Conservation (phyloP, 1,140 invertebrate species). For the Ridgeia piscesae region DNA sequence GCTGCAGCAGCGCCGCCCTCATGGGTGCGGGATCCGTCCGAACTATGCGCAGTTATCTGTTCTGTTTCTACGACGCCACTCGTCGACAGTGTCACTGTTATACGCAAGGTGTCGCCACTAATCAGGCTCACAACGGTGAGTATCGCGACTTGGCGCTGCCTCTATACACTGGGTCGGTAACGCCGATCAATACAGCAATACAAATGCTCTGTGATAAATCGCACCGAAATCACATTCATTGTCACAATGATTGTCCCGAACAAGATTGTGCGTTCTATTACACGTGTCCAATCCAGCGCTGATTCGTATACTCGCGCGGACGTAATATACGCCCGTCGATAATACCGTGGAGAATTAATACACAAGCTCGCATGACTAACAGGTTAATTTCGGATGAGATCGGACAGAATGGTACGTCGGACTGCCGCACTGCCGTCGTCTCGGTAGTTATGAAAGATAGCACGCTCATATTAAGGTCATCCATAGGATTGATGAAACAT, state of each 20-base stretch:
- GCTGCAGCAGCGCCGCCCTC: neutral
- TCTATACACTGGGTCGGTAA: neutral
- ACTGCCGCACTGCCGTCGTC: neutral
- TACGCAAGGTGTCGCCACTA: neutral
- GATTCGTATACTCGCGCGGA: neutral
- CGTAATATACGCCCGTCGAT: neutral
- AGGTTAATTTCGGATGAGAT: neutral
- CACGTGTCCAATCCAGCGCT: neutral
- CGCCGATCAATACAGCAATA: constrained; percentile 8
- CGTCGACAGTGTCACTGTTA: neutral
- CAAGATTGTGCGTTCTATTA: neutral
- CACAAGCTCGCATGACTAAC: neutral
- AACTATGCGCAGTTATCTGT: neutral
- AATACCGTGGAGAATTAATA: neutral
- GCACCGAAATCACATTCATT: neutral
- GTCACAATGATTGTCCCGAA: neutral
- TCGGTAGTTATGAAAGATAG: neutral
- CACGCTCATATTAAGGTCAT: no score
- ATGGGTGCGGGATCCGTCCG: neutral
- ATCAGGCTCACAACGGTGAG: neutral
- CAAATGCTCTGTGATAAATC: neutral
- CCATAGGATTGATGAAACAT: no score
- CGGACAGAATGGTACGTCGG: neutral
- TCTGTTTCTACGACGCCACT: constrained; percentile 16
- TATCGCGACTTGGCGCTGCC: neutral